Percentiles rank a stretch among this genome's conserved stretches.
Evolutionary conservation across 2,888 invertebrate genomes (phyloP).

Genomic region (Apodemia zela): DNA sequence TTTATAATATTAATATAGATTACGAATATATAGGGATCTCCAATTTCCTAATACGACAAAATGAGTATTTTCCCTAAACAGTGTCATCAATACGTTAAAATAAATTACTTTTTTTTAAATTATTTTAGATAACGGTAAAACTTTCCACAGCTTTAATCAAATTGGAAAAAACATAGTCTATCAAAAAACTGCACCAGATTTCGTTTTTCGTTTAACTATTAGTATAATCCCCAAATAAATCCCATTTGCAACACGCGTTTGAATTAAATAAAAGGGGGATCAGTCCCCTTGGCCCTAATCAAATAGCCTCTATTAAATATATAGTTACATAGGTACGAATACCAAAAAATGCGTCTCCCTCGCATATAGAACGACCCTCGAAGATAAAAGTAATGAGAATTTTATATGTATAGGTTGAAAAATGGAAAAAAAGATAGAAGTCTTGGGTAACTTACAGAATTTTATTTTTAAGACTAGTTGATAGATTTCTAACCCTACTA

Average conservation of each 20-base stretch:
- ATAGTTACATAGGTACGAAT: constrained; percentile 34
- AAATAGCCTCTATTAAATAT: constrained; percentile 66
- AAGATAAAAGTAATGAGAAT: constrained; percentile 66
- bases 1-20: no score
- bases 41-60: no score
- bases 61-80: no score
- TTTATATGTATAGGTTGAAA: constrained; percentile 50
- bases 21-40: no score
- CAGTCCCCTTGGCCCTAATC: constrained; percentile 55
- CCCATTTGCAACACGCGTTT: constrained; percentile 59
- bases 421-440: no score
- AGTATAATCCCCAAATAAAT: constrained; percentile 52
- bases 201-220: constrained; percentile 30
- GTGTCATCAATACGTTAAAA: no score
- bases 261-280: constrained; percentile 41
- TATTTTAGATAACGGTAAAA: no score
- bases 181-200: not conserved
- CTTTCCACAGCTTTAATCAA: no score
- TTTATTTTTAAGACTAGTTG: no score
- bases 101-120: no score
- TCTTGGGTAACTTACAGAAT: no score
- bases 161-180: not conserved
- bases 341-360: constrained; percentile 45
- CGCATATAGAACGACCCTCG: constrained; percentile 41
- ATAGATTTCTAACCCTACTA: no score